Evolutionary conservation across 2,888 invertebrate genomes (phyloP), one percentile per base, ranked within the genome.

Genomic region (Aphelenchoides bicaudatus): DNA sequence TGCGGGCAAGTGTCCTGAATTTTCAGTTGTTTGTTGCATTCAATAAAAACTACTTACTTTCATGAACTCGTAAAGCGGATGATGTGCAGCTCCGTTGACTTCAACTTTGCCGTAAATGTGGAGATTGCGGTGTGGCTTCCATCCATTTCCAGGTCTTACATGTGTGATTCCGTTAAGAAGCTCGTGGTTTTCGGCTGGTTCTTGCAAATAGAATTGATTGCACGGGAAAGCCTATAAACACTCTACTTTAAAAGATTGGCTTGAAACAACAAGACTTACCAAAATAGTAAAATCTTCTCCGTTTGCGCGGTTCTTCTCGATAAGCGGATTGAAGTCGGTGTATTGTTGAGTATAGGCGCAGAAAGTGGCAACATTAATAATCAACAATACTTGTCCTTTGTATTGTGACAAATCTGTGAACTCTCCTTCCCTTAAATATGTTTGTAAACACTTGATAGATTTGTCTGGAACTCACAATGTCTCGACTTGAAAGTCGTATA

Each of bases 21-120:
- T 49, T 25, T 8, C 8, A 50, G 28, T 21, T 27, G 43, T 8
- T 43, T 43, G n/a, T n/a, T n/a, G n/a, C 21, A 8, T 48, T 8
- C 48, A 48, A 25, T 28, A 5, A 8, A 6, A 16, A 6, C 4
- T n/a, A 23, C 38, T 54, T 54, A 75, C 76, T 73, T 78, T 78
- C 63, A 78, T 58, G 64, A 73, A 77, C 56, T 79, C 78, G 62
- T 78, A 78, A 49, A 79, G 67, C 39, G 78, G 78, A 47, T 78
- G 78, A 29, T 79, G 76, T 59, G 74, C 71, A 48, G 71, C 73
- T 34, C 78, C 78, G 60, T 78, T 78, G 51, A 78, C 76, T 34
- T 79, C 75, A 47, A 78, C 61, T 56, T 78, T 78, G 43, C 78
- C 78, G 62, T 73, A 78, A 58, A 78, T 78, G 67, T 78, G 74